phyloP scores from a whole-genome alignment of 2,888 invertebrate species.

The Pandemis corylana region DNA sequence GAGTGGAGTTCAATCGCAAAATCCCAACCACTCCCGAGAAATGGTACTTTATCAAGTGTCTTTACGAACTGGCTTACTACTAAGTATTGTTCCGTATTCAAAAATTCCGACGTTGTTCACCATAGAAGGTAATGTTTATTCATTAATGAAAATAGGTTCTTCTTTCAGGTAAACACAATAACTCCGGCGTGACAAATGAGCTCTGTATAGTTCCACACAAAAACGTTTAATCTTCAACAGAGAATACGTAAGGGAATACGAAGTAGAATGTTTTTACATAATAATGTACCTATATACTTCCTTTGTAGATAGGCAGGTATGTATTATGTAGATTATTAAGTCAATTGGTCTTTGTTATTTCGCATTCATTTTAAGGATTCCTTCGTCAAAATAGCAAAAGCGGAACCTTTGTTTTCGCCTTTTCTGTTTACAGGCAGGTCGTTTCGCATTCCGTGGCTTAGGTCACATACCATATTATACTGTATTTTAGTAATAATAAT shows the following conservation, averaged over 20 bases:
- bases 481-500: too few species aligned
- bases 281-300: neutral
- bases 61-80: too few species aligned
- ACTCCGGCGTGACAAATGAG: constrained; percentile 12
- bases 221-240: constrained; percentile 13
- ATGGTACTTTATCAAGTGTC: too few species aligned
- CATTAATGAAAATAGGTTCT: neutral
- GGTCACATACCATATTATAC: too few species aligned
- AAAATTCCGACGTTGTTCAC: too few species aligned
- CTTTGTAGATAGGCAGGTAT: neutral
- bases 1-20: too few species aligned
- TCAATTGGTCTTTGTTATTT: neutral
- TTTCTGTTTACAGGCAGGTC: neutral
- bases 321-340: neutral
- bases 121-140: neutral
- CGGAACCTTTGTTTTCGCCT: too few species aligned
- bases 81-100: too few species aligned
- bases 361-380: neutral
- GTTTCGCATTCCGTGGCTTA: too few species aligned
- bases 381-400: too few species aligned
- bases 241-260: constrained; percentile 12
- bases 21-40: too few species aligned
- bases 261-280: constrained; percentile 14
- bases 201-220: neutral
- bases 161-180: neutral